phyloP scores from a whole-genome alignment of 2,797 vertebrate genomes.

The Miichthys miiuy region DNA sequence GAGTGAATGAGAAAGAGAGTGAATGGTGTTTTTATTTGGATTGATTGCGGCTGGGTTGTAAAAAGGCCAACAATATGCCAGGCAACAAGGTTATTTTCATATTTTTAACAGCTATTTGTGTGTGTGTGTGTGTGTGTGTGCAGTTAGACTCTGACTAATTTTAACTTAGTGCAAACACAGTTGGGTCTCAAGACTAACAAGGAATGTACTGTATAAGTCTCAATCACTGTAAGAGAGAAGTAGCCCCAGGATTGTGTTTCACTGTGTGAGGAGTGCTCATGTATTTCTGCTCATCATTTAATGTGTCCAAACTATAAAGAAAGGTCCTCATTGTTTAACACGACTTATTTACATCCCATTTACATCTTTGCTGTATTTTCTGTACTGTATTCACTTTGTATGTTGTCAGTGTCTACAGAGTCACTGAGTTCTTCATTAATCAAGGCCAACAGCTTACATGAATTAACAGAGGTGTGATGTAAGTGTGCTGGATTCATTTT shows the following conservation, averaged over 20 bases:
- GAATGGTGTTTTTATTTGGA: constrained; percentile 52
- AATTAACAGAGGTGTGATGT: constrained; percentile 1
- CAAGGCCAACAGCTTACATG: not conserved
- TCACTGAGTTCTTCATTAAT: not conserved
- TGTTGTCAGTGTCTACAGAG: not conserved
- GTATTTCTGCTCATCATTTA: not conserved
- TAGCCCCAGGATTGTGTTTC: not conserved
- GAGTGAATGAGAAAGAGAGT: constrained; percentile 22
- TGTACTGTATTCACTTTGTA: not conserved
- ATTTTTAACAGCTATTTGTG: constrained; percentile 13
- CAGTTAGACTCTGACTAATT: constrained; percentile 2
- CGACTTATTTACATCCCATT: not conserved
- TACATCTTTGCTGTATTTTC: not conserved
- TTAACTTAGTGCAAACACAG: not conserved
- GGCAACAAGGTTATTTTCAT: constrained; percentile 5
- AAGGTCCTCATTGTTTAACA: not conserved
- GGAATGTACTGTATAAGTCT: not conserved
- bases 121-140: constrained; percentile 10
- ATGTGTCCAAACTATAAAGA: not conserved
- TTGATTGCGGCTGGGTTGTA: constrained; percentile 16
- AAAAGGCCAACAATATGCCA: constrained; percentile 35
- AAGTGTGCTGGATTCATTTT: not conserved
- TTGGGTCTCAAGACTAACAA: not conserved
- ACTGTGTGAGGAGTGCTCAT: not conserved
- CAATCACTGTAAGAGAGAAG: not conserved